Evolutionary conservation across 2,888 invertebrate species (phyloP), one percentile per base, ranked within the genome.

Genomic region (Tachystola acroxantha): DNA sequence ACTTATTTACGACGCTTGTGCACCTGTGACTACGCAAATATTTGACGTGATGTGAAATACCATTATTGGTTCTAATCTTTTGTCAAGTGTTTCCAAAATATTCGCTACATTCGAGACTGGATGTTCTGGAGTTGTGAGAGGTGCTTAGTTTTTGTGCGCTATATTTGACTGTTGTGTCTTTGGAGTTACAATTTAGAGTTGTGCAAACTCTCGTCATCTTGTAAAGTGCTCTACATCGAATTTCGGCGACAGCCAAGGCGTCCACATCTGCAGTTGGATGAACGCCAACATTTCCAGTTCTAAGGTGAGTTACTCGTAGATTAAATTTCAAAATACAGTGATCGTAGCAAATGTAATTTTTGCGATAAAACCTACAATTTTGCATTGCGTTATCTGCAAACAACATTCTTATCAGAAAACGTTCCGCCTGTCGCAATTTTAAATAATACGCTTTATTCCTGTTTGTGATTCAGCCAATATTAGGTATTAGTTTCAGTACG

Each of bases 201-300:
- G 49, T 42, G 51, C 37, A 59, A 63, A 70, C 67, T 64, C 55
- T 45, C 45, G 61, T 57, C 56, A 61, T 68, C 66, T 63, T 68
- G 56, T 66, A 57, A 72, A 65, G 65, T 68, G 62, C 65, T 62
- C 57, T 49, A 54, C 56, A 51, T 57, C 60, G 57, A 69, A 61
- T 64, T 77, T 82, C 78, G 79, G 81, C 78, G 77, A 76, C 72
- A 74, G 76, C 76, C 81, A 67, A 67, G 63, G 69, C 73, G 76
- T 71, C 66, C 65, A 56, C 64, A 64, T 69, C 66, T 63, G 64
- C 64, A 75, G 66, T 86, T 85, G 86, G 85, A 85, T 85, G 85
- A 79, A 80, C 78, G 82, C 86, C 85, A 86, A 81, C 63, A 73
- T 64, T 67, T 70, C 76, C 64, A 66, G 72, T 72, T 62, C 78